Evolutionary conservation across 2,888 invertebrate species (phyloP).

Genomic region (Eupithecia dodoneata): DNA sequence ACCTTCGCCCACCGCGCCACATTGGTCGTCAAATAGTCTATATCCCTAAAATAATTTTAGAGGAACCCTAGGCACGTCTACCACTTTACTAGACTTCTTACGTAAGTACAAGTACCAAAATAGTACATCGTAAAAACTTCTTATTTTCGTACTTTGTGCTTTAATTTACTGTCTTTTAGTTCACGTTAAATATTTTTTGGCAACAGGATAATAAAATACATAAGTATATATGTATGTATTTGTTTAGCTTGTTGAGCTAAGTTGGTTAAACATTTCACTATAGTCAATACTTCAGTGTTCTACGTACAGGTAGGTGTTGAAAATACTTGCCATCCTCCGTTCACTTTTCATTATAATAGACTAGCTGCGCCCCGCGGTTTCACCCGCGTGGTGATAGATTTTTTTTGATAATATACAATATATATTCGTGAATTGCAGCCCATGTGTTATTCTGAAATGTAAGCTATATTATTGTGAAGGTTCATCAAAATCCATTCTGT

Average conservation of each 20-base stretch:
- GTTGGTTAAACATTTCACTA: not conserved
- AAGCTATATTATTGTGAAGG: too few species aligned
- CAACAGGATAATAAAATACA: too few species aligned
- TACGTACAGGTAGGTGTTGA: not conserved
- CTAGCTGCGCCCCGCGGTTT: too few species aligned
- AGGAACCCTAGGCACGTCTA: not conserved
- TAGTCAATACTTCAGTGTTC: not conserved
- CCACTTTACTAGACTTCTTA: not conserved
- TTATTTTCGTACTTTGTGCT: not conserved
- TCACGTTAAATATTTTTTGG: not conserved
- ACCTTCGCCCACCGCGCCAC: too few species aligned
- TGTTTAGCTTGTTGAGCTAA: not conserved
- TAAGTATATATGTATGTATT: too few species aligned
- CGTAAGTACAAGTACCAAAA: not conserved
- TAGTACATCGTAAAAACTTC: not conserved
- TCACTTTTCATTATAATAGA: too few species aligned
- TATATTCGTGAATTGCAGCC: too few species aligned
- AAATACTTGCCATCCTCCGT: not conserved
- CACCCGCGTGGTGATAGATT: too few species aligned
- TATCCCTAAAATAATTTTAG: not conserved
- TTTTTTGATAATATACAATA: too few species aligned
- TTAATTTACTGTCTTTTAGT: constrained; percentile 4
- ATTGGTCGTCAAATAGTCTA: too few species aligned
- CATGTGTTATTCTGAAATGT: too few species aligned
- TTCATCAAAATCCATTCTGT: too few species aligned